A percentile compares a stretch with the other conserved stretches of the same genome.
Conservation (phyloP, 2,888 invertebrate genomes). For the Busseola fusca region DNA sequence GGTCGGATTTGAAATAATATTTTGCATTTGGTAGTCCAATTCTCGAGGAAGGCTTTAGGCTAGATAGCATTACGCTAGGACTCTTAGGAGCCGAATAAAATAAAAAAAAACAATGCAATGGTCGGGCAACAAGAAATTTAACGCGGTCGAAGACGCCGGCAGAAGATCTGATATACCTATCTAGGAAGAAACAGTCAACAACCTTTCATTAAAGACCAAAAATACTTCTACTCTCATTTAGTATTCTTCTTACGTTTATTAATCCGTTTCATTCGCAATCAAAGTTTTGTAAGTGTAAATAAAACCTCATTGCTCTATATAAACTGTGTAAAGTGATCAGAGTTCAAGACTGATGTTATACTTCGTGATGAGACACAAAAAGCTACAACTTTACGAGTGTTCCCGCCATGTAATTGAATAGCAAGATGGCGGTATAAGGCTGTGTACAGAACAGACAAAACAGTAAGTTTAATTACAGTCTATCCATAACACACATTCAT, state of each 20-base stretch:
- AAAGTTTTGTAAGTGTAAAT: neutral
- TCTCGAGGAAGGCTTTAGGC: no score
- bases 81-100: no score
- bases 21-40: no score
- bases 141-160: no score
- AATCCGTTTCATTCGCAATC: neutral
- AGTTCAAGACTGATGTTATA: conserved; percentile 47
- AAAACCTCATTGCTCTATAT: conserved; percentile 15
- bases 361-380: conserved; percentile 59
- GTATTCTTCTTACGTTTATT: neutral
- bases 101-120: no score
- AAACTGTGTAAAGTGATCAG: conserved; percentile 20
- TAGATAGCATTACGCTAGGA: no score
- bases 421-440: conserved; percentile 57
- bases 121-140: no score
- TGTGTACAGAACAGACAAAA: conserved; percentile 21
- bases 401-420: conserved; percentile 64
- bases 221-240: no score
- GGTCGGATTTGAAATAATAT: no score
- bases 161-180: no score
- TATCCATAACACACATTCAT: neutral
- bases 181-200: no score
- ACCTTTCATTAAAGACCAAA: no score
- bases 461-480: neutral
- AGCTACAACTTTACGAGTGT: conserved; percentile 59